Base-by-base conservation (phyloP, 2,888 invertebrate genomes). In the Craniophora ligustri region DNA sequence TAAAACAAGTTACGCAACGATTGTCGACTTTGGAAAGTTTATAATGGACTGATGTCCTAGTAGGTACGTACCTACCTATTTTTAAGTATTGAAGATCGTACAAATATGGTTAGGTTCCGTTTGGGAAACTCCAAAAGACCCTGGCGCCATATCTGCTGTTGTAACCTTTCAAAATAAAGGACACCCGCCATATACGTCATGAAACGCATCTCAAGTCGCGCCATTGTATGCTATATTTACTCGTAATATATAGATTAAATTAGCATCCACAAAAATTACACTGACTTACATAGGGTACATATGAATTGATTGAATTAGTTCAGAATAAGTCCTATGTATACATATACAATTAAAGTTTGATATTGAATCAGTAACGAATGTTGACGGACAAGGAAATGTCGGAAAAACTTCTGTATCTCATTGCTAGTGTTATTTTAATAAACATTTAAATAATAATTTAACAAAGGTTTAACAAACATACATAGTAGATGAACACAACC, bases 381-480 rank as follows among this genome's bases (percentile, higher is more conserved):
- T n/a, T n/a, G n/a, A n/a, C n/a, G n/a, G n/a, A 53, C 49, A 53
- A 45, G 58, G 59, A 67, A 60, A 56, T n/a, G 31, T 35, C 11
- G 23, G 36, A 11, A 45, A 66, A 62, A 56, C 51, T 66, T 62
- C 58, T 49, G 67, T 23, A 19, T 62, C 19, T 32, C 39, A 32
- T 58, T 69, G 47, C 34, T 40, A 32, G 40, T 15, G n/a, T 15
- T 14, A 40, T 40, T 53, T 38, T 26, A 56, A 45, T 35, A 5
- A 19, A 30, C 36, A n/a, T n/a, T n/a, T n/a, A n/a, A n/a, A n/a
- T n/a, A n/a, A n/a, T n/a, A n/a, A n/a, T n/a, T n/a, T n/a, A n/a
- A n/a, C n/a, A n/a, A n/a, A n/a, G n/a, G n/a, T n/a, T n/a, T n/a
- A n/a, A n/a, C n/a, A n/a, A n/a, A n/a, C n/a, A n/a, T n/a, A n/a